phyloP scores from a whole-genome alignment of 2,113 vertebrate species.

The Hippolais icterina region DNA sequence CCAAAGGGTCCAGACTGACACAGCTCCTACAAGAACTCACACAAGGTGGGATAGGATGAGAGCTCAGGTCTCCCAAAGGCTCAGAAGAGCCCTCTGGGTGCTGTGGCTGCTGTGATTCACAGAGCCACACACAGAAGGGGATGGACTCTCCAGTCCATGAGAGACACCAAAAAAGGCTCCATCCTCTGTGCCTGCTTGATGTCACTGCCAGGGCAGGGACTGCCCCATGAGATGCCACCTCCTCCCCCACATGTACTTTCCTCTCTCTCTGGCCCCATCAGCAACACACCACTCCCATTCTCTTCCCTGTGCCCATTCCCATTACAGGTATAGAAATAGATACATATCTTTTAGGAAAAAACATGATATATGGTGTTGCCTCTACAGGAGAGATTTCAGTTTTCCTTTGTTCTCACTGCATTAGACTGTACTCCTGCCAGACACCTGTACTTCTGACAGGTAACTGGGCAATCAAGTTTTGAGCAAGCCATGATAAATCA shows the following conservation, averaged over 20 bases:
- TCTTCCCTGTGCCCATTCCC: background rate
- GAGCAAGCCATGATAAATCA: background rate
- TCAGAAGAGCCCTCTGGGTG: background rate
- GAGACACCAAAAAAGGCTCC: background rate
- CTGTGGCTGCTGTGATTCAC: background rate
- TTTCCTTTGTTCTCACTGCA: background rate
- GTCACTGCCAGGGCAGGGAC: background rate
- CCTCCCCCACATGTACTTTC: accelerated
- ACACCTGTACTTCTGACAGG: background rate
- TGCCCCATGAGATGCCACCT: background rate
- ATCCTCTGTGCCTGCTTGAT: background rate
- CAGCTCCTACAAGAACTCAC: background rate
- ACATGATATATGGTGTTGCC: background rate
- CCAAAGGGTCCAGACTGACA: background rate
- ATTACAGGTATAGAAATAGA: background rate
- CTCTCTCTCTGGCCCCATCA: background rate
- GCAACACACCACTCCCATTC: background rate
- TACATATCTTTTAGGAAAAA: background rate
- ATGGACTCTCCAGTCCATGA: background rate
- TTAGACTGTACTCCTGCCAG: background rate
- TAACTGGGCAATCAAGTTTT: background rate
- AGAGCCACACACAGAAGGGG: background rate
- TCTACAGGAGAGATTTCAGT: background rate
- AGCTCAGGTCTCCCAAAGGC: background rate
- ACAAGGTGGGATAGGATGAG: background rate